Evolutionary conservation across 2,797 vertebrate genomes (phyloP).

Genomic region (Hypotaenidia philippensis): DNA sequence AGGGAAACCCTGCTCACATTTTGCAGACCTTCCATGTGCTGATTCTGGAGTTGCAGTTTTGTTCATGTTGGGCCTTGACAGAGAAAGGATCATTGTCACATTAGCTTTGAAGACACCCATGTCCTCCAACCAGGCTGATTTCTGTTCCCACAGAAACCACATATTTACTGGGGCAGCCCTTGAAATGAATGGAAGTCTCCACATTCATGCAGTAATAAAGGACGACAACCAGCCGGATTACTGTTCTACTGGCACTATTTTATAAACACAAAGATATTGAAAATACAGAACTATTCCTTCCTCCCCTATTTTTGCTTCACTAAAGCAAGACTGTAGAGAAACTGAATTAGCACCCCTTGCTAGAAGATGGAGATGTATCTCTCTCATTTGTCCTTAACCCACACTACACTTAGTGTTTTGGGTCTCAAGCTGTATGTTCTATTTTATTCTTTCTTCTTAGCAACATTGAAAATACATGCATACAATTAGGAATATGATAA

Average conservation of each 20-base stretch:
- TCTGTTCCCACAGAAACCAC: conserved; percentile 43
- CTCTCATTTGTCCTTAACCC: not conserved
- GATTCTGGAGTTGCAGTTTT: not conserved
- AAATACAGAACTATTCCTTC: not conserved
- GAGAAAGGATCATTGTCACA: not conserved
- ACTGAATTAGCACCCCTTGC: not conserved
- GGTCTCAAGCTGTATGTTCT: not conserved
- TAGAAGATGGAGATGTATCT: not conserved
- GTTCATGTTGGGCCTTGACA: not conserved
- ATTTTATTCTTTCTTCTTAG: not conserved
- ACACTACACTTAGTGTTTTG: not conserved
- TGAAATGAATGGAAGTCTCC: not conserved
- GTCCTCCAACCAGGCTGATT: not conserved
- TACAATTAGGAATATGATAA: not conserved
- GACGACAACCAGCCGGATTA: not conserved
- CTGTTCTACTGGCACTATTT: not conserved
- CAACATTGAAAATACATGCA: not conserved
- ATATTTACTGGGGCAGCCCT: not conserved
- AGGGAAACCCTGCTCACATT: not conserved
- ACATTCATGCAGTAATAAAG: conserved; percentile 12
- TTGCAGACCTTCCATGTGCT: not conserved
- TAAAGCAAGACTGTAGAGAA: not conserved
- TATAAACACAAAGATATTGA: conserved; percentile 1
- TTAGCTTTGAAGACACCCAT: not conserved
- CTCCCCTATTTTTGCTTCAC: not conserved